phyloP scores from a whole-genome alignment of 1,140 invertebrate genomes.

The Drosophila nikananu region DNA sequence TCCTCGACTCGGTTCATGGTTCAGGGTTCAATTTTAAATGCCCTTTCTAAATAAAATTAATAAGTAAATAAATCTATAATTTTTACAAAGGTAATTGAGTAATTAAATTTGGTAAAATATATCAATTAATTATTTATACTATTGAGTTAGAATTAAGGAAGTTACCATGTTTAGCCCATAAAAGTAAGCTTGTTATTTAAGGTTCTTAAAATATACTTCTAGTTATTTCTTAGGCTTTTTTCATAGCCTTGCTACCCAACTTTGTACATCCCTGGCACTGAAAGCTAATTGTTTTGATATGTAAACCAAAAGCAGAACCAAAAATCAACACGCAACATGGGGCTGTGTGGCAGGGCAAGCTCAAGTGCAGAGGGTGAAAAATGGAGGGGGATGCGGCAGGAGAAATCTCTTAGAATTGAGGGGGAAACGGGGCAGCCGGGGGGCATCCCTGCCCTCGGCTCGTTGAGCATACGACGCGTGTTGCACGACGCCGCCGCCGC shows the following conservation, averaged over 20 bases:
- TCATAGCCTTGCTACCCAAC: slow-evolving; percentile 7
- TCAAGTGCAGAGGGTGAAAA: slow-evolving; percentile 18
- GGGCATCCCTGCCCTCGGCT: slow-evolving; percentile 36
- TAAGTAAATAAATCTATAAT: neutral
- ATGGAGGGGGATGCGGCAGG: neutral
- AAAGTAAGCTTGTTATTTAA: neutral
- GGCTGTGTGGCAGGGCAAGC: slow-evolving; percentile 21
- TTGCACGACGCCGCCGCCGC: slow-evolving; percentile 68
- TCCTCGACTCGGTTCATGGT: neutral
- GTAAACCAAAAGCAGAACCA: slow-evolving; percentile 75
- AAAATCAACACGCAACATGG: slow-evolving; percentile 78
- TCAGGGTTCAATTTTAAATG: neutral
- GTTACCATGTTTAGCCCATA: neutral
- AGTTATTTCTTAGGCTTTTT: neutral
- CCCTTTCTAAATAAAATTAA: too few species aligned
- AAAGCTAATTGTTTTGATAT: slow-evolving; percentile 81
- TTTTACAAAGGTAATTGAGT: neutral
- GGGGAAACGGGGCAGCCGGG: neutral
- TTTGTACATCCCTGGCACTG: slow-evolving; percentile 5
- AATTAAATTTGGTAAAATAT: neutral
- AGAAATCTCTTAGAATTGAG: slow-evolving; percentile 5
- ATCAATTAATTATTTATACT: neutral
- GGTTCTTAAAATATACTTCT: neutral
- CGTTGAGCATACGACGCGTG: slow-evolving; percentile 81
- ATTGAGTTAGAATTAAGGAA: neutral